Evolutionary conservation across 37 sponge, comb jelly and placozoan genomes (phyloP).

Genomic region (Oopsacas minuta): DNA sequence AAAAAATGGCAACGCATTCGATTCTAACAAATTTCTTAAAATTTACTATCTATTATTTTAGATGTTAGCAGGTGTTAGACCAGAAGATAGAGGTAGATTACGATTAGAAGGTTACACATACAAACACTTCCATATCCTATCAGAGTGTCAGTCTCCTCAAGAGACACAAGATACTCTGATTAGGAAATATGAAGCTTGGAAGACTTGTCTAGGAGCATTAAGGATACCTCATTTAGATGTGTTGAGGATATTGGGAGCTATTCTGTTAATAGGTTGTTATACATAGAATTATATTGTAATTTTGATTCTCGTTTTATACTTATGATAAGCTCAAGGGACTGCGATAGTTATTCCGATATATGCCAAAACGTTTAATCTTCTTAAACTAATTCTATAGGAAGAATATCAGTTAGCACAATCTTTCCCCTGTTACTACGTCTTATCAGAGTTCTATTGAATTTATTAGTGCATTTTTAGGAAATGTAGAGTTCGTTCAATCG

Average conservation of each 20-base stretch:
- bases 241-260: neutral
- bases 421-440: too few relatives aligned
- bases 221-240: constrained; percentile 5
- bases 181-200: neutral
- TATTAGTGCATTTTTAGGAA: neutral
- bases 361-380: too few relatives aligned
- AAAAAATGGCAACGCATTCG: too few relatives aligned
- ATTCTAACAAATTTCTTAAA: too few relatives aligned
- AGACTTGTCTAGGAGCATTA: neutral
- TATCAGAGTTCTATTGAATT: too few relatives aligned
- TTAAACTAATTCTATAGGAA: too few relatives aligned
- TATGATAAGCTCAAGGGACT: too few relatives aligned
- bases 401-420: too few relatives aligned
- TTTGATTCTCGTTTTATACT: too few relatives aligned
- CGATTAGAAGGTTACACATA: neutral
- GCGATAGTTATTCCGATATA: too few relatives aligned
- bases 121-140: constrained; percentile 17
- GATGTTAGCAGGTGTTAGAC: neutral
- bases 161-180: neutral
- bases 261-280: neutral
- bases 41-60: too few relatives aligned
- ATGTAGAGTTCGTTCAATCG: neutral
- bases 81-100: neutral
- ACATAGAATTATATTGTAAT: too few relatives aligned
- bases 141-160: constrained; percentile 4